These are phyloP conservation scores for Sebastes trivittatus DNA, from an alignment of 2,797 vertebrate species.

Conservation along the genomic window DNA sequence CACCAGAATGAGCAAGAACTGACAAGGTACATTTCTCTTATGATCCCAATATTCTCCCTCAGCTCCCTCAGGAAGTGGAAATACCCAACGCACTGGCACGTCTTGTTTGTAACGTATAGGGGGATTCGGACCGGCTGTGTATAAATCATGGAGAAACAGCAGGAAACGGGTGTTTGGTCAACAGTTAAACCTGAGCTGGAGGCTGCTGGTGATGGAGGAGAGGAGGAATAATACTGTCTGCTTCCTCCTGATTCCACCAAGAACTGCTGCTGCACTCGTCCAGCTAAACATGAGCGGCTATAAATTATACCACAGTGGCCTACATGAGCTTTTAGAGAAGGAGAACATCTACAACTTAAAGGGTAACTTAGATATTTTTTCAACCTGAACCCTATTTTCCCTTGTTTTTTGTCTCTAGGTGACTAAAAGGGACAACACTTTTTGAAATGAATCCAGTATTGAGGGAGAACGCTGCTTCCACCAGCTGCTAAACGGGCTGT, in stretches of 20 bases:
- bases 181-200: conserved; percentile 57
- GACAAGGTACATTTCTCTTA: conserved; percentile 32
- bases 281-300: conserved; percentile 22
- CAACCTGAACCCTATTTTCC: no score
- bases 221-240: conserved; percentile 42
- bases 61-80: conserved; percentile 10
- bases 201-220: neutral
- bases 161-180: conserved; percentile 68
- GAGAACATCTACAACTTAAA: neutral
- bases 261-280: conserved; percentile 23
- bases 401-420: no score
- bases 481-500: no score
- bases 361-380: no score
- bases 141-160: conserved; percentile 61
- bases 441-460: no score
- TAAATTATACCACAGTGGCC: conserved; percentile 37
- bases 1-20: conserved; percentile 35
- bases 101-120: conserved; percentile 53
- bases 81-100: neutral
- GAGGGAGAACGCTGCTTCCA: no score
- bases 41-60: conserved; percentile 23
- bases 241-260: conserved; percentile 53
- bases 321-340: conserved; percentile 1
- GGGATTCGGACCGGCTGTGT: conserved; percentile 11
- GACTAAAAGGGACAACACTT: no score